Conservation (phyloP, 2,797 vertebrate species). For the Pantherophis alleghaniensis region DNA sequence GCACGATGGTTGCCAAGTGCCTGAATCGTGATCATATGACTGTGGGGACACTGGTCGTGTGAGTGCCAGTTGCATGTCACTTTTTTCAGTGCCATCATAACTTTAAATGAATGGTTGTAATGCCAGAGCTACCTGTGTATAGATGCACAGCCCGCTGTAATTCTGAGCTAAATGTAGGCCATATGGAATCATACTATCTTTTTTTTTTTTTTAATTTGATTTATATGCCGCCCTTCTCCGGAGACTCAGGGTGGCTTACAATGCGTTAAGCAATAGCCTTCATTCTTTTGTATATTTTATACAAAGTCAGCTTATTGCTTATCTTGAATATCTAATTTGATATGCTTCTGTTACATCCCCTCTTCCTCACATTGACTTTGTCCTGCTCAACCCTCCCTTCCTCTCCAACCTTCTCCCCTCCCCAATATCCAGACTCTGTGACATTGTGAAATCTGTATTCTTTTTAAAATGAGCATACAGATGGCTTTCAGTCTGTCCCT, state of each 20-base stretch:
- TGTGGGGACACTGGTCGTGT: background rate
- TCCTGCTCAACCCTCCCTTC: background rate
- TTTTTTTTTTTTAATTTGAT: too few species aligned
- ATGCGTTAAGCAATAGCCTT: too few species aligned
- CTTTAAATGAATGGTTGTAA: background rate
- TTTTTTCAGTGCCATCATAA: background rate
- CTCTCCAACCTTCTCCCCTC: background rate
- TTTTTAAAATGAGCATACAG: background rate
- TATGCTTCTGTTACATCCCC: background rate
- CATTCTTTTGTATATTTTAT: too few species aligned
- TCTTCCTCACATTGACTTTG: background rate
- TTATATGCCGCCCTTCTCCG: too few species aligned
- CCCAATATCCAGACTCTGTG: background rate
- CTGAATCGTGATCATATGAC: background rate
- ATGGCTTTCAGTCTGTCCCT: background rate
- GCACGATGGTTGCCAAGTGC: background rate
- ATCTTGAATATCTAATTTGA: background rate
- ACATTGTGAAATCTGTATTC: background rate
- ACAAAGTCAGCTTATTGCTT: too few species aligned
- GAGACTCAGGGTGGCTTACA: too few species aligned
- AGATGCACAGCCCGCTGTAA: background rate
- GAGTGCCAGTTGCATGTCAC: background rate
- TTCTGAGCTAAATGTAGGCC: background rate
- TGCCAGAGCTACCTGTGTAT: background rate
- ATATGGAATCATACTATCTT: background rate